These are phyloP conservation scores for Zaprionus lineosus DNA, from an alignment of 2,888 invertebrate genomes.

Conservation along the genomic window DNA sequence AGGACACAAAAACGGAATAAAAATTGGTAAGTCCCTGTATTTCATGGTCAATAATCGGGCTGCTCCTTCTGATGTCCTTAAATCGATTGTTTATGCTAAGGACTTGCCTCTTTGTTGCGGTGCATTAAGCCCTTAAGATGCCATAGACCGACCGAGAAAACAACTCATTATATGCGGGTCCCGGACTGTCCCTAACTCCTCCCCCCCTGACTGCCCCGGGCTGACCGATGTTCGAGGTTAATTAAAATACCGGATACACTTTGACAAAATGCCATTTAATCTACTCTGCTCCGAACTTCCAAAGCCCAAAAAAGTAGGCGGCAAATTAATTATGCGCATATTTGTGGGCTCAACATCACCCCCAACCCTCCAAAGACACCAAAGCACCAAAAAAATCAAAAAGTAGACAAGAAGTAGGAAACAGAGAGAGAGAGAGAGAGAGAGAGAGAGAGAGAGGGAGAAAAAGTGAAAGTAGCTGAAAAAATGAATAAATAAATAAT, in stretches of 20 bases:
- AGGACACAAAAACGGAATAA: not conserved
- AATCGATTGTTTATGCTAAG: slow-evolving; percentile 28
- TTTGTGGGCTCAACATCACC: slow-evolving; percentile 62
- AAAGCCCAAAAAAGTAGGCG: slow-evolving; percentile 28
- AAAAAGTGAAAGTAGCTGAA: not conserved
- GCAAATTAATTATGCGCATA: slow-evolving; percentile 72
- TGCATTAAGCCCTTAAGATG: slow-evolving; percentile 26
- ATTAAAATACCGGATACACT: slow-evolving; percentile 66
- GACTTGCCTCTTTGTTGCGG: not conserved
- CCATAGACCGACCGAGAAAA: not conserved
- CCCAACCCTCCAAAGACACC: too few relatives aligned
- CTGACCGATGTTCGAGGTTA: slow-evolving; percentile 31
- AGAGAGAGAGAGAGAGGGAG: not conserved
- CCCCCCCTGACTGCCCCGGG: too few relatives aligned
- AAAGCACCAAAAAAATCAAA: slow-evolving; percentile 4
- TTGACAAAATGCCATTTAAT: slow-evolving; percentile 74
- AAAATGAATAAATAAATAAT: not conserved
- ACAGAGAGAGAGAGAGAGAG: not conserved
- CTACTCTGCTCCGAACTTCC: slow-evolving; percentile 59
- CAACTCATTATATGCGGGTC: slow-evolving; percentile 4
- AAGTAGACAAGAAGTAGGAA: not conserved
- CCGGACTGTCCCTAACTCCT: too few relatives aligned
- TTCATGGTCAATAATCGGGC: not conserved
- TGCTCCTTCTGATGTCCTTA: too few relatives aligned
- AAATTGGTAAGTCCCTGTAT: slow-evolving; percentile 45